Conservation (phyloP, 2,113 vertebrate species). For the Bolborhynchus lineola region DNA sequence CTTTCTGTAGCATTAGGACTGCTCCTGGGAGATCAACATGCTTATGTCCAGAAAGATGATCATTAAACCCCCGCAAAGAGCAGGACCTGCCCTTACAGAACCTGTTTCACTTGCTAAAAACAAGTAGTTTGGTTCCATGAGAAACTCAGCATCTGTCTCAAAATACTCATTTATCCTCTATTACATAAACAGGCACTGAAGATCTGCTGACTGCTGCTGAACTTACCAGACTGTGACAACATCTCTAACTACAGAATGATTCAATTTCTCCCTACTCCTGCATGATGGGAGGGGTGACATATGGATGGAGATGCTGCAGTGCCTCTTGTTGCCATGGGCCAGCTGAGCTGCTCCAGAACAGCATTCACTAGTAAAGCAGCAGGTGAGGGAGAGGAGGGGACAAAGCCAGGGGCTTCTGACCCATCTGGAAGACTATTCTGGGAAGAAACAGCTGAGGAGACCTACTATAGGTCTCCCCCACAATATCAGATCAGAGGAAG, state of each 20-base stretch:
- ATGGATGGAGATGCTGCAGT: background rate
- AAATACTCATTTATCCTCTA: background rate
- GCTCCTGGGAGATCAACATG: background rate
- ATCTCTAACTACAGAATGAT: rapidly evolving
- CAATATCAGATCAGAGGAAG: background rate
- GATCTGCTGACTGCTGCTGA: background rate
- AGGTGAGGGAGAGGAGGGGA: background rate
- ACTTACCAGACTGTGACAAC: background rate
- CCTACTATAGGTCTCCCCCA: background rate
- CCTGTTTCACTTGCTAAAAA: background rate
- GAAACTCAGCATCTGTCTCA: background rate
- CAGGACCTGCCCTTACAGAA: background rate
- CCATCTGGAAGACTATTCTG: background rate
- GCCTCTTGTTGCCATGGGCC: background rate
- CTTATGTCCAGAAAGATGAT: background rate
- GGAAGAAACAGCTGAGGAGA: background rate
- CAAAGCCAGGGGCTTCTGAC: background rate
- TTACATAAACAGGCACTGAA: background rate
- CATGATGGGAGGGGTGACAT: background rate
- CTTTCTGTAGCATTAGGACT: background rate
- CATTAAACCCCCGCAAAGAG: background rate
- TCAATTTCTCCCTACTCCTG: rapidly evolving
- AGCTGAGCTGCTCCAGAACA: background rate
- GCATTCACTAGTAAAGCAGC: background rate
- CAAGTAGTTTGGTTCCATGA: background rate